A percentile compares a stretch with the other conserved stretches of the same genome.
phyloP scores from a whole-genome alignment of 2,888 invertebrate species.

The Polydesmus complanatus region DNA sequence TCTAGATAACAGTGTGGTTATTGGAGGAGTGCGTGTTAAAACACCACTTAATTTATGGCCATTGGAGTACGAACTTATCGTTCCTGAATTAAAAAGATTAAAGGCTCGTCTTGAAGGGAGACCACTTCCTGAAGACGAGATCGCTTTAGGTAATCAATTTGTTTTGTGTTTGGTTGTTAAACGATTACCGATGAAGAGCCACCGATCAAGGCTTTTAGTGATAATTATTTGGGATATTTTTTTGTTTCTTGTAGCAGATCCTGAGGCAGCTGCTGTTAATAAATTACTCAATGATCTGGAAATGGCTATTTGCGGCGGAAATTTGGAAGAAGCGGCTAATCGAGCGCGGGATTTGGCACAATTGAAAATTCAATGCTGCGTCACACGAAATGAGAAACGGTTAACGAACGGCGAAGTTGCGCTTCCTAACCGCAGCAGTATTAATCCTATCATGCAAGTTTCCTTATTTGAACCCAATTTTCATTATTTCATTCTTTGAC shows the following conservation, averaged over 20 bases:
- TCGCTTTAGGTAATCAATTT: constrained; percentile 14
- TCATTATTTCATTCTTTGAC: not conserved
- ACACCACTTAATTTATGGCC: constrained; percentile 18
- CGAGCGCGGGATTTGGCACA: constrained; percentile 63
- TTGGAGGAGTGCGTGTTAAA: constrained; percentile 8
- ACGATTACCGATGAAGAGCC: too few species aligned
- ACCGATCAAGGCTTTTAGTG: too few species aligned
- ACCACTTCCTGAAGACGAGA: constrained; percentile 1
- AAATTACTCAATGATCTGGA: constrained; percentile 55
- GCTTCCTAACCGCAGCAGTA: not conserved
- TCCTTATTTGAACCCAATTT: not conserved
- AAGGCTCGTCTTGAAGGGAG: constrained; percentile 14
- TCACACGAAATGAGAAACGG: constrained; percentile 37
- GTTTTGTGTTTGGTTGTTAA: not conserved
- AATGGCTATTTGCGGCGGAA: constrained; percentile 59
- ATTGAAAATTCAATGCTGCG: constrained; percentile 59
- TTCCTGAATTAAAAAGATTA: constrained; percentile 16
- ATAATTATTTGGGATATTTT: too few species aligned
- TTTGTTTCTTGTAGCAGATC: too few species aligned
- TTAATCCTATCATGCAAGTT: constrained; percentile 25
- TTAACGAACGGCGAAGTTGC: constrained; percentile 13
- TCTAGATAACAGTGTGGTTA: constrained; percentile 7
- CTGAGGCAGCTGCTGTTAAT: constrained; percentile 33
- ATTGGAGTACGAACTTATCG: constrained; percentile 14
- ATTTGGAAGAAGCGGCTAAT: constrained; percentile 57